A percentile compares a stretch with the other conserved stretches of the same genome.
Conservation (phyloP, 2,888 invertebrate genomes). For the Hydropsyche betteni region DNA sequence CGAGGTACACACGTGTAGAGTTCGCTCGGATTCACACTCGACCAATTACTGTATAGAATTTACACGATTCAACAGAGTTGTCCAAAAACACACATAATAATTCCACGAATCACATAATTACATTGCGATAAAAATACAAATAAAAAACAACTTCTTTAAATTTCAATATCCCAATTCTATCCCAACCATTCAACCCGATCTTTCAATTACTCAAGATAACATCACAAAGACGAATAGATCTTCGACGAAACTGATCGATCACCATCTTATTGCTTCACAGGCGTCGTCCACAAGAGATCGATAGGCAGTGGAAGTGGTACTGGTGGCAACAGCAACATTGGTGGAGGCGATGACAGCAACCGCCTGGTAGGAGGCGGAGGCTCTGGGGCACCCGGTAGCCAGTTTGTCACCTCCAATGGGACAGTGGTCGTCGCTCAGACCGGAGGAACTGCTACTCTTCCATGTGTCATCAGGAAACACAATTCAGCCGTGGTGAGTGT, state of each 20-base stretch:
- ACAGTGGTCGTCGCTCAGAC: slow-evolving; percentile 62
- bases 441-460: slow-evolving; percentile 62
- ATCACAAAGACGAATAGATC: too few species aligned
- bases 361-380: slow-evolving; percentile 28
- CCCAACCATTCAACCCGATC: too few species aligned
- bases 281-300: slow-evolving; percentile 50
- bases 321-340: slow-evolving; percentile 21
- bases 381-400: slow-evolving; percentile 31
- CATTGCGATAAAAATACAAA: too few species aligned
- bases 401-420: slow-evolving; percentile 47
- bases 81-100: too few species aligned
- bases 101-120: too few species aligned
- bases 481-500: slow-evolving; percentile 61
- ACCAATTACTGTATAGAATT: background rate
- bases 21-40: slow-evolving; percentile 10
- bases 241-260: background rate
- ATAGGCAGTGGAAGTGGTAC: slow-evolving; percentile 35
- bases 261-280: slow-evolving; percentile 36
- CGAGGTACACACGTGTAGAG: background rate
- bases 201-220: too few species aligned
- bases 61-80: too few species aligned
- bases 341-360: slow-evolving; percentile 33
- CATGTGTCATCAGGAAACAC: slow-evolving; percentile 62
- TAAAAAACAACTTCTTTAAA: too few species aligned
- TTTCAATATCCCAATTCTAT: too few species aligned